Evolutionary conservation across 2,797 vertebrate genomes (phyloP), one percentile per base, ranked within the genome.

Genomic region (Macroramphosus scolopax): DNA sequence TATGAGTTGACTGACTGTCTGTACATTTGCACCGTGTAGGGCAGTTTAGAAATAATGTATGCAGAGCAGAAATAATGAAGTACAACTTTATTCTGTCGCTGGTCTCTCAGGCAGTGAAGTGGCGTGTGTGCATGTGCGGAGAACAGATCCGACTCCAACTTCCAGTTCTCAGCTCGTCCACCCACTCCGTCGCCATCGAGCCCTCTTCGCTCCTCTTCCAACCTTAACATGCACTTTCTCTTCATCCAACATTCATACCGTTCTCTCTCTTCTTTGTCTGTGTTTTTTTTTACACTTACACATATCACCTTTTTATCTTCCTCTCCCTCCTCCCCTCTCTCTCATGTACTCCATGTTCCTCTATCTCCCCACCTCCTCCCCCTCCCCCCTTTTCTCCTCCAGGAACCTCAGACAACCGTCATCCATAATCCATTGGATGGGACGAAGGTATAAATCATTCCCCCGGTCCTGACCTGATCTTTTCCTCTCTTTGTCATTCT

Each of bases 361-460:
- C 59, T 49, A 43, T 36, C 51, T 52, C 42, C 30, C 63, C 55
- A 87, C 78, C 88, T 80, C 82, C 77, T 87, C 56, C 60, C 33
- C 72, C 74, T 82, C 37, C 75, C 87, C 52, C 37, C 32, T 42
- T 64, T 53, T 62, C 8, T 47, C 71, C 69, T 85, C 63, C 85
- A 91, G 38, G 95, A 96, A 79, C 93, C 95, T 91, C 95, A 97
- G 92, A 96, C 92, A 88, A 97, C 95, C 56, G 94, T 97, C 87
- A 98, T 97, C 91, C 95, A 97, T 93, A 98, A 98, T 88, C 94
- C 94, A 42, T 85, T 89, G 91, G 94, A 97, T 79, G 81, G 95
- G 89, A 90, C 86, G 74, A 98, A 97, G 95, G 95, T 97, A 98
- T 49, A 71, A 63, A 17, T 56, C 68, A 40, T 48, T 30, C 61